Conservation (phyloP, 2,888 invertebrate species). For the Cryptus viduatorius region DNA sequence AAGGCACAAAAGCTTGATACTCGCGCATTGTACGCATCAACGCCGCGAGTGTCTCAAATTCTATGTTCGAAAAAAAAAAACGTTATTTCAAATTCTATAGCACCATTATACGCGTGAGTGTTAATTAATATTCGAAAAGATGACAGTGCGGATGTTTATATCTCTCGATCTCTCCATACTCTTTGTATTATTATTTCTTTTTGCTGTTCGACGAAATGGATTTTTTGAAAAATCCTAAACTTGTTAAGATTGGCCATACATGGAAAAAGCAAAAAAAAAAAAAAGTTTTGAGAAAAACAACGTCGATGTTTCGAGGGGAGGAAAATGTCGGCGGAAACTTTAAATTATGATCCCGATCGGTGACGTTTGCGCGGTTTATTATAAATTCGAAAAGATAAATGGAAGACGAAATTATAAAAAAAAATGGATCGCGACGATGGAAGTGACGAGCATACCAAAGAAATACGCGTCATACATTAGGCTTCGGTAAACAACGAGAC, state of each 20-base stretch:
- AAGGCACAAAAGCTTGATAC: constrained; percentile 16
- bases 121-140: constrained; percentile 19
- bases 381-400: constrained; percentile 36
- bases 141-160: constrained; percentile 8
- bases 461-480: constrained; percentile 60
- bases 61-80: constrained; percentile 27
- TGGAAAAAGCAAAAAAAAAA: not conserved
- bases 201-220: constrained; percentile 21
- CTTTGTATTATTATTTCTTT: constrained; percentile 37
- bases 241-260: constrained; percentile 6
- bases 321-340: constrained; percentile 16
- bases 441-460: constrained; percentile 56
- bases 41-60: constrained; percentile 29
- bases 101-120: constrained; percentile 25
- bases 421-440: constrained; percentile 31
- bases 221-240: not conserved
- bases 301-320: constrained; percentile 19
- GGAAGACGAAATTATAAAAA: constrained; percentile 20
- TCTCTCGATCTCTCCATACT: constrained; percentile 44
- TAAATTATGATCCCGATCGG: constrained; percentile 8
- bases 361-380: constrained; percentile 14
- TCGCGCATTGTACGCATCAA: constrained; percentile 22
- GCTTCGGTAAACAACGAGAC: constrained; percentile 71
- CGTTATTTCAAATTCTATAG: not conserved
- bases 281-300: constrained; percentile 10